Evolutionary conservation across 92 coral and sea anemone species (phyloP).

Genomic region (Diadumene lineata): DNA sequence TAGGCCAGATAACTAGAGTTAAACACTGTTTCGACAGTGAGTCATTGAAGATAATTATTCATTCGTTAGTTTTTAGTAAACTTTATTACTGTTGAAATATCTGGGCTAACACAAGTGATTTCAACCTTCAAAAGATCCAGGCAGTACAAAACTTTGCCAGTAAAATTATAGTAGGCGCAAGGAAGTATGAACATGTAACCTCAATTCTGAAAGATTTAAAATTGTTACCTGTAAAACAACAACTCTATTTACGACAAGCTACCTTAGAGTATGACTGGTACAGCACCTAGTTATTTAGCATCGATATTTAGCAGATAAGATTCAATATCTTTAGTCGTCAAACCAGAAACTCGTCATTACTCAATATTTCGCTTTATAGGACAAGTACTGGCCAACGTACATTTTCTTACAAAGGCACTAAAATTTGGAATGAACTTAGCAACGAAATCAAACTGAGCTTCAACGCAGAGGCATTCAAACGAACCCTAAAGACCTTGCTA

Average conservation of each 20-base stretch:
- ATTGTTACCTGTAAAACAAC: too few relatives aligned
- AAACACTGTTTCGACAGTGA: too few relatives aligned
- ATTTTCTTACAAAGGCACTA: too few relatives aligned
- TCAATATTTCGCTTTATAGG: too few relatives aligned
- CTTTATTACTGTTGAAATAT: background rate
- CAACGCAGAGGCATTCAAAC: too few relatives aligned
- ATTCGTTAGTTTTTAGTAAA: background rate
- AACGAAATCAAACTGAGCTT: too few relatives aligned
- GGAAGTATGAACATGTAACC: slow-evolving; percentile 15
- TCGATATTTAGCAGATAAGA: background rate
- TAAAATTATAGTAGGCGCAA: background rate
- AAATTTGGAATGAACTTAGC: too few relatives aligned
- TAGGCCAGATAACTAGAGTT: too few relatives aligned
- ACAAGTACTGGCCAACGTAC: too few relatives aligned
- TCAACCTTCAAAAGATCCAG: slow-evolving; percentile 23
- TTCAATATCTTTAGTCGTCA: background rate
- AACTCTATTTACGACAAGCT: background rate
- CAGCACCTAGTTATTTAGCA: slow-evolving; percentile 11
- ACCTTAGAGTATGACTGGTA: slow-evolving; percentile 9
- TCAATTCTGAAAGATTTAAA: slow-evolving; percentile 13
- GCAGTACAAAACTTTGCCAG: slow-evolving; percentile 23
- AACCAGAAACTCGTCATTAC: too few relatives aligned
- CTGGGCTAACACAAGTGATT: slow-evolving; percentile 23
- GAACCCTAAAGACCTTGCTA: too few relatives aligned
- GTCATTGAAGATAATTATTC: too few relatives aligned